Evolutionary conservation across 2,113 vertebrate genomes (phyloP), one percentile per base, ranked within the genome.

Genomic region (Pomatostomus ruficeps): DNA sequence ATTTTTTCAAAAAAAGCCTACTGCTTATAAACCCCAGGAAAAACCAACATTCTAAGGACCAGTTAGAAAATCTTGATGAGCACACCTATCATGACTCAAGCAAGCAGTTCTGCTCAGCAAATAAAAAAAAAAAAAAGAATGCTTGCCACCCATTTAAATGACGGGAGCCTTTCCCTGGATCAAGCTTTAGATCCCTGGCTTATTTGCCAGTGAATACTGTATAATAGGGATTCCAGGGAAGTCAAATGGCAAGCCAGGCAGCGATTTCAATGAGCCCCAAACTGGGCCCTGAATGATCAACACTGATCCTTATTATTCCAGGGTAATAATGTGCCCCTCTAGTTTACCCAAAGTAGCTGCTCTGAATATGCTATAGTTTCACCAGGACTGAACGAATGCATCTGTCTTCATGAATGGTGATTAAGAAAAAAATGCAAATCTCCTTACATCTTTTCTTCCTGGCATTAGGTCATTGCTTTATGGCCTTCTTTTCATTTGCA

Each of bases 351-450:
- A 97, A 97, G 97, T 95, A 92, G 96, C 90, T 49, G 97, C 96
- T 94, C 97, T 97, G 96, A 97, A 97, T 96, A 97, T 97, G 87
- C 94, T 80, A 71, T 82, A 78, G 84, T 96, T 97, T 95, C 93
- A 95, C 92, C 96, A 95, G 77, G 24, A 62, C 78, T 94, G 95
- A 96, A 95, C 85, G 9, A 94, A 96, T 86, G 90, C 96, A 94
- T 98, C 96, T 97, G 95, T 97, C 97, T 97, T 94, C 95, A 89
- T 95, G 97, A 98, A 97, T 97, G 92, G 96, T 95, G 96, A 98
- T 97, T 98, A 76, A 85, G n/a, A 93, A 95, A 96, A 95, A 94
- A 96, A 97, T 88, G 96, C 96, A 97, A 97, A 97, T 98, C 95
- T 91, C 94, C 97, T 97, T 96, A 94, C 96, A 97, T 98, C 94